Evolutionary conservation across 2,113 vertebrate species (phyloP).

Genomic region (Periophthalmodon schlosseri): DNA sequence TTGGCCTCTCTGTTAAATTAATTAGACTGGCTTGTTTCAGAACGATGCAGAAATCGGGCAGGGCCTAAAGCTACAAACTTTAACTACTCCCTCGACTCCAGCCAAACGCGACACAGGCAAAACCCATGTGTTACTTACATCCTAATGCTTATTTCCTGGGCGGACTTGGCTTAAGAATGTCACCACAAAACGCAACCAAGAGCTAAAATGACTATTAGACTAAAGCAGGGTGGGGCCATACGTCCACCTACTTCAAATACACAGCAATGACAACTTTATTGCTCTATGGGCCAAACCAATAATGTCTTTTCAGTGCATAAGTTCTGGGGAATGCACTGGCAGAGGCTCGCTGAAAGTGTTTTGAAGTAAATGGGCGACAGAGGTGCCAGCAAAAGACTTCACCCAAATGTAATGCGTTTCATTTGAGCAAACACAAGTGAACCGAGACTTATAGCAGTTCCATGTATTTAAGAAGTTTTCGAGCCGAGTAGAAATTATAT

Average conservation of each 20-base stretch:
- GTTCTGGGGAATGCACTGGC: constrained; percentile 41
- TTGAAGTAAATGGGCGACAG: constrained; percentile 41
- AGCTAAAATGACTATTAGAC: constrained; percentile 68
- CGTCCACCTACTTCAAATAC: constrained; percentile 64
- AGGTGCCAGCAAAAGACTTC: constrained; percentile 12
- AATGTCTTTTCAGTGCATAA: constrained; percentile 51
- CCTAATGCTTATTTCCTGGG: constrained; percentile 10
- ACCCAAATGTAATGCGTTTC: constrained; percentile 21
- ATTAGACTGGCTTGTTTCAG: background rate
- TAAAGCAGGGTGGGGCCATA: constrained; percentile 60
- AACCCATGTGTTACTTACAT: background rate
- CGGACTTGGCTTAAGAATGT: constrained; percentile 25
- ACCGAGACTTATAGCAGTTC: background rate
- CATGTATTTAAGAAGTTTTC: background rate
- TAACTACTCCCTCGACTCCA: background rate
- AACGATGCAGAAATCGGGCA: constrained; percentile 1
- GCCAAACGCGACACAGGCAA: constrained; percentile 11
- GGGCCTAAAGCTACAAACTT: constrained; percentile 2
- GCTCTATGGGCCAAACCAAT: constrained; percentile 55
- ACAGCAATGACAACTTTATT: constrained; percentile 67
- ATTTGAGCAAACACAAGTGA: constrained; percentile 11
- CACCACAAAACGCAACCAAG: constrained; percentile 45
- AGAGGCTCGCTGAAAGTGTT: constrained; percentile 30
- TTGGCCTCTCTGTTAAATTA: constrained; percentile 6
- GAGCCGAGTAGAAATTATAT: background rate